These are phyloP conservation scores for Drosophila varians DNA, from an alignment of 1,140 invertebrate species.

Conservation along the genomic window DNA sequence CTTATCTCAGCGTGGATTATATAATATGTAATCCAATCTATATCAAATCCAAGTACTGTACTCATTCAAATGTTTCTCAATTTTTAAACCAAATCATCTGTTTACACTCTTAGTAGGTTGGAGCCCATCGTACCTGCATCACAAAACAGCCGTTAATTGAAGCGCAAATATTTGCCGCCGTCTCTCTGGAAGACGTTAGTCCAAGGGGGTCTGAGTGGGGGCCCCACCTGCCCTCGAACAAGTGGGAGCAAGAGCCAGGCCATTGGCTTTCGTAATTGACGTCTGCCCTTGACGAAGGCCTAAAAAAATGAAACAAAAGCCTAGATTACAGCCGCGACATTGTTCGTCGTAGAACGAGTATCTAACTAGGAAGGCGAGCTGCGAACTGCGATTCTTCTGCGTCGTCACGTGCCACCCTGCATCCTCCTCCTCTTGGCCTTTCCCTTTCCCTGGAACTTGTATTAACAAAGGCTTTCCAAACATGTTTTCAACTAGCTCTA, in stretches of 20 bases:
- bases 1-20: not conserved
- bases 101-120: not conserved
- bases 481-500: no score
- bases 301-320: conserved; percentile 28
- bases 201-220: not conserved
- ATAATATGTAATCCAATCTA: not conserved
- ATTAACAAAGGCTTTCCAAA: no score
- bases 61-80: no score
- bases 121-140: conserved; percentile 7
- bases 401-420: not conserved
- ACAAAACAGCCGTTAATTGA: conserved; percentile 49
- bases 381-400: not conserved
- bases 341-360: not conserved
- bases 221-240: not conserved
- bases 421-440: not conserved
- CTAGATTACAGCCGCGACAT: conserved; percentile 8
- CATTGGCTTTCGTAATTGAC: conserved; percentile 41
- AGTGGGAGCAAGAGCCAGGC: conserved; percentile 7
- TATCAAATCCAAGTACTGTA: no score
- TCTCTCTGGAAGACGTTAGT: conserved; percentile 1
- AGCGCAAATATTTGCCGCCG: conserved; percentile 41
- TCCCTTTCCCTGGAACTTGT: no score
- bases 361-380: conserved; percentile 22
- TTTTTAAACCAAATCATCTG: not conserved
- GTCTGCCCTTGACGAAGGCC: conserved; percentile 44